Percentiles rank a stretch among this genome's conserved stretches.
phyloP scores from a whole-genome alignment of 2,888 invertebrate genomes.

The Stenichneumon culpator region DNA sequence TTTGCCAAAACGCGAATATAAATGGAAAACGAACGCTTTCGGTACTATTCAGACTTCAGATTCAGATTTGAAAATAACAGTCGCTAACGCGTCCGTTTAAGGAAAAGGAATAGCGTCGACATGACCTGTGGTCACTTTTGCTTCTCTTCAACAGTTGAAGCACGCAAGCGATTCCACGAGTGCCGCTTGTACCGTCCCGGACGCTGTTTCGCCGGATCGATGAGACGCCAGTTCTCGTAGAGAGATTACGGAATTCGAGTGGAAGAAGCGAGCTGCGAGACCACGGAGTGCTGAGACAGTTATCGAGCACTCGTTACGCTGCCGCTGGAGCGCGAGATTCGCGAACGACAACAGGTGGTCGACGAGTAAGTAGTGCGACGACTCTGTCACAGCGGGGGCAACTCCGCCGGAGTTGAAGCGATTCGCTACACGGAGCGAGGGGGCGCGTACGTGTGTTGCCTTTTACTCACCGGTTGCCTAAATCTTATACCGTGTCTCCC shows the following conservation, averaged over 20 bases:
- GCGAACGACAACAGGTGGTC: conserved; percentile 81
- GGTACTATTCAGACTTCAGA: not conserved
- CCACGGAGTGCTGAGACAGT: conserved; percentile 72
- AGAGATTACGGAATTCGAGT: conserved; percentile 35
- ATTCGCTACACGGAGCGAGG: conserved; percentile 23
- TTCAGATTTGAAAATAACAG: too few species aligned
- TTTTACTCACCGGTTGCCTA: not conserved
- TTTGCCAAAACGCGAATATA: not conserved
- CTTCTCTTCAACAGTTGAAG: conserved; percentile 50
- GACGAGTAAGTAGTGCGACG: conserved; percentile 75
- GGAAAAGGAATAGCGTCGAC: not conserved
- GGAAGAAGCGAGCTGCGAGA: conserved; percentile 68
- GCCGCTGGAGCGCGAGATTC: conserved; percentile 68
- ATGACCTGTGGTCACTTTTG: conserved; percentile 32
- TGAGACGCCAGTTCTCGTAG: conserved; percentile 27
- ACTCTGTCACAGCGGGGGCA: conserved; percentile 33
- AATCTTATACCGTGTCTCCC: conserved; percentile 19
- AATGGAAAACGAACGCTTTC: conserved; percentile 49
- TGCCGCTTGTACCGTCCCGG: not conserved
- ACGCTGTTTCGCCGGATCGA: conserved; percentile 27
- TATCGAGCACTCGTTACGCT: conserved; percentile 72
- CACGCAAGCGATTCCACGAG: conserved; percentile 1
- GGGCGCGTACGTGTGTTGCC: conserved; percentile 32
- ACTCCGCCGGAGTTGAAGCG: conserved; percentile 28
- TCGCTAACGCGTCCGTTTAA: too few species aligned